Evolutionary conservation across 2,888 invertebrate genomes (phyloP).

Genomic region (Uropetala carovei): DNA sequence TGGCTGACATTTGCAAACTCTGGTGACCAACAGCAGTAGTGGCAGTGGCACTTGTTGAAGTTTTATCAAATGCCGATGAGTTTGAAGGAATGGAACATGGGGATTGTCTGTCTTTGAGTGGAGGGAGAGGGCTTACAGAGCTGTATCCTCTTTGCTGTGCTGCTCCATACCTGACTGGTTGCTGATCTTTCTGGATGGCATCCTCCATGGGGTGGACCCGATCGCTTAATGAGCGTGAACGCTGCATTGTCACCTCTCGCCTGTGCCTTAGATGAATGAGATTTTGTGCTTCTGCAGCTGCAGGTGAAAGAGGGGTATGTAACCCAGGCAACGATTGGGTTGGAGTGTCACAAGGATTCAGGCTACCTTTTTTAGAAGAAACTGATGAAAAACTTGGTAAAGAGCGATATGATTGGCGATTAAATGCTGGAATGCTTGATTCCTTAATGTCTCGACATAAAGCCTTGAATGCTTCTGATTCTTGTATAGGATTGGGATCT

Average conservation of each 20-base stretch:
- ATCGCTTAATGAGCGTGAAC: constrained; percentile 36
- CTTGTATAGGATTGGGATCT: constrained; percentile 62
- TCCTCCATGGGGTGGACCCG: neutral
- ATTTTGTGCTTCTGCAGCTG: constrained; percentile 24
- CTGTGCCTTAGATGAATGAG: neutral
- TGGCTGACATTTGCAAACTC: constrained; percentile 59
- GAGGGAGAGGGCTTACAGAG: neutral
- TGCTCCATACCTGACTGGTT: constrained; percentile 27
- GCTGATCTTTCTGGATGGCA: constrained; percentile 34
- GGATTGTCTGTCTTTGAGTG: neutral
- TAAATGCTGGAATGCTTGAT: constrained; percentile 51
- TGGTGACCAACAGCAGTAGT: constrained; percentile 9
- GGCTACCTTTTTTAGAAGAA: neutral
- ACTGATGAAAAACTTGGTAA: constrained; percentile 36
- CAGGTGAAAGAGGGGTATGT: neutral
- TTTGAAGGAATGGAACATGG: neutral
- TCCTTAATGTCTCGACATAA: constrained; percentile 53
- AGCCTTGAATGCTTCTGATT: constrained; percentile 58
- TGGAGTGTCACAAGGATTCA: neutral
- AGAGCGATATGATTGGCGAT: constrained; percentile 44
- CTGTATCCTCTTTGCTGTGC: constrained; percentile 50
- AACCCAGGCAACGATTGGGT: constrained; percentile 19
- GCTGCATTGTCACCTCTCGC: constrained; percentile 34
- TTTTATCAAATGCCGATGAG: neutral
- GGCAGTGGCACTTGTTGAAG: neutral